Percentiles rank a stretch among this genome's conserved stretches.
These are phyloP conservation scores for Ramphastos sulfuratus DNA, from an alignment of 2,113 vertebrate species.

Conservation along the genomic window DNA sequence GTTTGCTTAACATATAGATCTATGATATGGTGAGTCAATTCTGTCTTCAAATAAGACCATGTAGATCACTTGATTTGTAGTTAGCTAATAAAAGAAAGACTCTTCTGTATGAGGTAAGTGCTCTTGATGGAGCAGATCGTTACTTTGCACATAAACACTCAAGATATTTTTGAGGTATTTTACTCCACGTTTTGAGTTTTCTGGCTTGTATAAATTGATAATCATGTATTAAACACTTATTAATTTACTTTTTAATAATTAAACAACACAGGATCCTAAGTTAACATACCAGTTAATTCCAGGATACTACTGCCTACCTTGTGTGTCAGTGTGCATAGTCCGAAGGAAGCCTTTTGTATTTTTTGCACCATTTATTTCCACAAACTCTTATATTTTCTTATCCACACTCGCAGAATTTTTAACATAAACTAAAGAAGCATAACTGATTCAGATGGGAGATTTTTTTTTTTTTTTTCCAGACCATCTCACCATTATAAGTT, in stretches of 20 bases:
- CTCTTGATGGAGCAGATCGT: neutral
- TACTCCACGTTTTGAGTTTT: neutral
- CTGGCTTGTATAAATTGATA: neutral
- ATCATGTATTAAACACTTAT: neutral
- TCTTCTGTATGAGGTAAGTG: neutral
- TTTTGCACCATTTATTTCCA: neutral
- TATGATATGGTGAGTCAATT: neutral
- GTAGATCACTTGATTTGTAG: neutral
- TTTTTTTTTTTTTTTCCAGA: neutral
- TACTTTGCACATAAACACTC: neutral
- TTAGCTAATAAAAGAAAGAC: neutral
- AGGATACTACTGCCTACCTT: neutral
- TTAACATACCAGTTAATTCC: neutral
- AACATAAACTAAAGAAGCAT: neutral
- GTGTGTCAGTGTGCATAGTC: accelerated
- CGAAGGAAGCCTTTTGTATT: neutral
- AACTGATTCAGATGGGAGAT: neutral
- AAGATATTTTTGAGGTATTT: neutral
- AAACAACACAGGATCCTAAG: neutral
- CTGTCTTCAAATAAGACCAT: neutral
- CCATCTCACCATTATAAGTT: neutral
- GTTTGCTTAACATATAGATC: neutral
- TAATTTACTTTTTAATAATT: neutral
- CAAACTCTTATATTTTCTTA: neutral
- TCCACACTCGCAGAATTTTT: neutral